phyloP scores from a whole-genome alignment of 1,140 invertebrate species.

The Teleopsis dalmanni region DNA sequence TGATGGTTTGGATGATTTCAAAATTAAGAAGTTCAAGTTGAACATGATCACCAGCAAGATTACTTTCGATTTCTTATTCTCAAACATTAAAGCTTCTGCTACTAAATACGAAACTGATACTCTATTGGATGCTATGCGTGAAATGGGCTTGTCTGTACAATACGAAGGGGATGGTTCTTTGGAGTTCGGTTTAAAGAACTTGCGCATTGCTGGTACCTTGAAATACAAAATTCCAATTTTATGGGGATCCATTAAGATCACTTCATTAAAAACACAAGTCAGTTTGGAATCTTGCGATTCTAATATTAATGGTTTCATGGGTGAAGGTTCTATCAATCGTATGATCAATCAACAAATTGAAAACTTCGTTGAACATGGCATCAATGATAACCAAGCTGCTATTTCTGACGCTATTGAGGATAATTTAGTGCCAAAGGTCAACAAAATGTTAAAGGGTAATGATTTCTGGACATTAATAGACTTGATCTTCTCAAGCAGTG shows the following conservation, averaged over 20 bases:
- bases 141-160: slow-evolving; percentile 32
- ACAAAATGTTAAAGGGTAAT: slow-evolving; percentile 36
- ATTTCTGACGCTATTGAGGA: slow-evolving; percentile 35
- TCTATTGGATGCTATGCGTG: slow-evolving; percentile 30
- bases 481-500: slow-evolving; percentile 27
- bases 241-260: slow-evolving; percentile 39
- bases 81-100: slow-evolving; percentile 29
- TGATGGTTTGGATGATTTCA: slow-evolving; percentile 34
- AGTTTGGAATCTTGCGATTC: slow-evolving; percentile 24
- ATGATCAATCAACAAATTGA: slow-evolving; percentile 32
- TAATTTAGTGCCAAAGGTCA: slow-evolving; percentile 28
- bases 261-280: slow-evolving; percentile 30
- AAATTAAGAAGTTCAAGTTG: slow-evolving; percentile 31
- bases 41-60: slow-evolving; percentile 31
- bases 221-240: slow-evolving; percentile 36
- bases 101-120: slow-evolving; percentile 34
- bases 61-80: slow-evolving; percentile 32
- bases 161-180: slow-evolving; percentile 33
- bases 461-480: slow-evolving; percentile 39
- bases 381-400: slow-evolving; percentile 26
- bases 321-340: slow-evolving; percentile 30
- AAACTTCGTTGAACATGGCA: slow-evolving; percentile 22
- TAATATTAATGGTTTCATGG: slow-evolving; percentile 33
- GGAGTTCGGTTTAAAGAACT: slow-evolving; percentile 29
- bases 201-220: slow-evolving; percentile 28